Base-by-base conservation (phyloP, 2,888 invertebrate genomes). In the Craniophora ligustri region DNA sequence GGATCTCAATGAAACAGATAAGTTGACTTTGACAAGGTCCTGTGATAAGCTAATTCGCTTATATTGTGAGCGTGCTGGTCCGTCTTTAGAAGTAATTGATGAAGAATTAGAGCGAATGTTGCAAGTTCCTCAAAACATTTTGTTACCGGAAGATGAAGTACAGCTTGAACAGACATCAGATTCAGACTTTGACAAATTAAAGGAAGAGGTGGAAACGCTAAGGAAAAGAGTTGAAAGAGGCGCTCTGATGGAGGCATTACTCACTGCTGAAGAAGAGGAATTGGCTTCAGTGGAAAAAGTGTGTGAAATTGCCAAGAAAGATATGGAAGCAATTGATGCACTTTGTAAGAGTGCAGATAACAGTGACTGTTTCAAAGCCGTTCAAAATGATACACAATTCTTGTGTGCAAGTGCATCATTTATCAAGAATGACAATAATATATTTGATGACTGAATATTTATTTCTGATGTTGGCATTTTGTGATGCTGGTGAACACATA, bases 101-200 rank as follows among this genome's bases (percentile, higher is more conserved):
- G 72, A 67, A 4, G 93, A 92, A 79, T 87, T 94, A 47, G 89
- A 90, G 58, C 82, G 78, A 36, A 67, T 91, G 10, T 60, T 94
- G 30, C 79, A 79, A 62, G 79, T 94, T 34, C 93, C 93, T 19
- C 45, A 74, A n/a, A 89, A 91, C 63, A 86, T 91, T 3, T 71
- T 93, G 38, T 75, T 93, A 36, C 87, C 89, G 14, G 89, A 83
- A 62, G 90, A 94, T 59, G 91, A 93, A 68, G 79, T 84, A n/a
- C 91, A 92, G 31, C 31, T 81, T 3, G 75, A 88, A 5, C 85
- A 89, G 60, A 63, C 86, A 38, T 79, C 89, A 1, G 86, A 91
- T 64, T 75, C 82, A 8, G 91, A 93, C 49, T 88, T 85, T 64
- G 75, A 85, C 19, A 82, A 81, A 8, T 70, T 94, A 2, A 89